Conservation (phyloP, 2,888 invertebrate genomes). For the Sphaerophoria taeniata region DNA sequence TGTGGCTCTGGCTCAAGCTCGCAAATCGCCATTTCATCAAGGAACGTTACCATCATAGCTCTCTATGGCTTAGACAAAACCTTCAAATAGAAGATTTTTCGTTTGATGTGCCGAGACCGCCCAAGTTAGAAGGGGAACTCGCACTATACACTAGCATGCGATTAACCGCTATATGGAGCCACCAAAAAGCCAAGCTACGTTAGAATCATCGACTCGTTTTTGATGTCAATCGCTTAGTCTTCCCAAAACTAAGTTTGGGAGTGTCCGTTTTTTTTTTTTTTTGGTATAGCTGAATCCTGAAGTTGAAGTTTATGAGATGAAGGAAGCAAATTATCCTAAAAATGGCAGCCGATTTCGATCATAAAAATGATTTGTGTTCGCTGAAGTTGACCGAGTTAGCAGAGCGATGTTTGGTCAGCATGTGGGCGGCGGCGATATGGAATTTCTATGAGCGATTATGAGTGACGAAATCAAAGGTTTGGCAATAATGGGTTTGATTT, state of each 20-base stretch:
- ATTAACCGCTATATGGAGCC: slow-evolving; percentile 69
- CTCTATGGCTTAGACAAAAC: no score
- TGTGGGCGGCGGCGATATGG: slow-evolving; percentile 35
- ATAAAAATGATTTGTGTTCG: slow-evolving; percentile 51
- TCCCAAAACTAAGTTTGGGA: slow-evolving; percentile 44
- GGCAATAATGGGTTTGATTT: slow-evolving; percentile 46
- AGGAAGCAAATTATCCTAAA: slow-evolving; percentile 52
- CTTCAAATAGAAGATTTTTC: slow-evolving; percentile 22
- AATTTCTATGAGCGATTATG: slow-evolving; percentile 17
- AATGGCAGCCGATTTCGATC: slow-evolving; percentile 57
- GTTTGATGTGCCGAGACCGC: slow-evolving; percentile 74
- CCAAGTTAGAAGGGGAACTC: slow-evolving; percentile 60
- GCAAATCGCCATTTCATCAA: slow-evolving; percentile 74
- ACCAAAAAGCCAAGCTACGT: slow-evolving; percentile 37
- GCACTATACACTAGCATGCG: slow-evolving; percentile 61
- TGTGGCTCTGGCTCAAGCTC: slow-evolving; percentile 36
- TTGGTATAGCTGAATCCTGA: no score
- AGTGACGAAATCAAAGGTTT: slow-evolving; percentile 49
- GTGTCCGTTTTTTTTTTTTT: no score
- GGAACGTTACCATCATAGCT: no score
- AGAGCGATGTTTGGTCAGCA: slow-evolving; percentile 60
- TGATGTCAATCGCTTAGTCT: slow-evolving; percentile 51
- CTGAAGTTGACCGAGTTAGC: slow-evolving; percentile 43
- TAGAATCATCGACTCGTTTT: slow-evolving; percentile 12
- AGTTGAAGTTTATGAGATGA: slow-evolving; percentile 49